These are phyloP conservation scores for Beroe forskalii DNA, from an alignment of 37 sponge, comb jelly and placozoan genomes.

Conservation along the genomic window DNA sequence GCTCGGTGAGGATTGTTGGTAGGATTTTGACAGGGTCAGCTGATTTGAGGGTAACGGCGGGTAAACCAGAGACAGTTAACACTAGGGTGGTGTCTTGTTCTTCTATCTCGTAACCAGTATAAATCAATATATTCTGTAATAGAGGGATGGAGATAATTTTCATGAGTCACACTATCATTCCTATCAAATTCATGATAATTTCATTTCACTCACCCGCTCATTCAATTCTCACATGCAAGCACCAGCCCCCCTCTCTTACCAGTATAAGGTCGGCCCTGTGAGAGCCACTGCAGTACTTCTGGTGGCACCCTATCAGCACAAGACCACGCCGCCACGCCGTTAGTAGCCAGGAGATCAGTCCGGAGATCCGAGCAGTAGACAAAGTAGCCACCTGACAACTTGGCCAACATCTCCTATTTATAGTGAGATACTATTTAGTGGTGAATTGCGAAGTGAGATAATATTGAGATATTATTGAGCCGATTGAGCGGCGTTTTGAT, in stretches of 20 bases:
- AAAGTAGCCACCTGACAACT: background rate
- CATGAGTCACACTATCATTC: too few species aligned
- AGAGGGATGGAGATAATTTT: background rate
- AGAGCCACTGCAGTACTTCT: constrained; percentile 42
- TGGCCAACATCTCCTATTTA: background rate
- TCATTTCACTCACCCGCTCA: too few species aligned
- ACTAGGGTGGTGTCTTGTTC: background rate
- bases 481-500: too few species aligned
- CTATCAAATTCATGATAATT: too few species aligned
- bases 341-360: constrained; percentile 19
- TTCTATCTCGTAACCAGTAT: constrained; percentile 46
- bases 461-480: too few species aligned
- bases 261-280: constrained; percentile 16
- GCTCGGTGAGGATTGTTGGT: constrained; percentile 40
- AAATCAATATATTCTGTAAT: too few species aligned
- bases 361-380: constrained; percentile 4
- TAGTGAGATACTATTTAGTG: background rate
- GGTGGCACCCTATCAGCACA: background rate
- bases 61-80: background rate
- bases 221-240: too few species aligned
- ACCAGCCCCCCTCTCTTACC: too few species aligned
- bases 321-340: constrained; percentile 23
- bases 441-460: too few species aligned
- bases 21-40: constrained; percentile 39
- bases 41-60: background rate